These are phyloP conservation scores for Gasteruption jaculator DNA, from an alignment of 2,888 invertebrate genomes.

Conservation along the genomic window DNA sequence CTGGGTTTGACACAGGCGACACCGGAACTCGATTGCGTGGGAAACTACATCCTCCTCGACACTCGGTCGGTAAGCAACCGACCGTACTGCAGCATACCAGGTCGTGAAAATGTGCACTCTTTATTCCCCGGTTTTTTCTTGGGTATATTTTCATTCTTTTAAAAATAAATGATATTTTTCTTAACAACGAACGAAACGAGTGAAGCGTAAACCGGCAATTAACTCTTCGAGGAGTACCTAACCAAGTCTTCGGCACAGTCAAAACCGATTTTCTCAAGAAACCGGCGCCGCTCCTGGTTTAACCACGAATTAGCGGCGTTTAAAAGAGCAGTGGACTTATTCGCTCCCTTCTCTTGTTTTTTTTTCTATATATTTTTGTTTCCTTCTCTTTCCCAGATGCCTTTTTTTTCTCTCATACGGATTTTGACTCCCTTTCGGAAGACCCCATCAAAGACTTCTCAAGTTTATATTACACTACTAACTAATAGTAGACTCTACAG, in stretches of 20 bases:
- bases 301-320: slow-evolving; percentile 44
- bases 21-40: slow-evolving; percentile 9
- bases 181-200: no score
- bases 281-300: slow-evolving; percentile 34
- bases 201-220: no score
- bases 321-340: slow-evolving; percentile 33
- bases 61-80: slow-evolving; percentile 28
- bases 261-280: no score
- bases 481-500: slow-evolving; percentile 45
- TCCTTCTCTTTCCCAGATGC: slow-evolving; percentile 9
- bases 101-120: no score
- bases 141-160: no score
- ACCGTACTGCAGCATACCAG: no score
- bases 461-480: slow-evolving; percentile 49
- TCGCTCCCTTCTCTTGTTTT: slow-evolving; percentile 21
- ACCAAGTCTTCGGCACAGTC: no score
- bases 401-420: slow-evolving; percentile 11
- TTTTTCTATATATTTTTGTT: slow-evolving; percentile 20
- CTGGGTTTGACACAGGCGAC: slow-evolving; percentile 27
- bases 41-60: slow-evolving; percentile 18
- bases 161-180: no score
- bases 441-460: no score
- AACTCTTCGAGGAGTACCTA: no score
- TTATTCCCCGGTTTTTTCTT: no score
- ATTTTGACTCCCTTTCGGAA: slow-evolving; percentile 13